Conservation (phyloP, 2,113 vertebrate genomes). For the Cyprinus carpio region DNA sequence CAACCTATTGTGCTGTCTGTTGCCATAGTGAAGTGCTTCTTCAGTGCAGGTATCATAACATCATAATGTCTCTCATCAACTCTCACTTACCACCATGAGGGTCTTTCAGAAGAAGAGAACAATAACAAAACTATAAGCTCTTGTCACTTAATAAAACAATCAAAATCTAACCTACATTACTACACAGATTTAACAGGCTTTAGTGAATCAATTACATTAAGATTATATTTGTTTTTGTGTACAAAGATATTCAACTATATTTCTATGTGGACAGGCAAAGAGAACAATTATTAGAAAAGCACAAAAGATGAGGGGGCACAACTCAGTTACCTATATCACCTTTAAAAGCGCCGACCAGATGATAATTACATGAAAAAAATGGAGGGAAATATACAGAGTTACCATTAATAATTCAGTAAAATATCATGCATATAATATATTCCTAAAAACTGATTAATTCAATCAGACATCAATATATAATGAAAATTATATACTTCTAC, state of each 20-base stretch:
- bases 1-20: slow-evolving; percentile 55
- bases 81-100: slow-evolving; percentile 71
- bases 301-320: slow-evolving; percentile 21
- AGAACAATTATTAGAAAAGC: background rate
- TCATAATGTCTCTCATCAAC: slow-evolving; percentile 44
- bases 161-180: background rate
- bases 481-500: background rate
- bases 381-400: slow-evolving; percentile 54
- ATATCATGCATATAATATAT: background rate
- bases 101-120: slow-evolving; percentile 65
- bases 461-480: background rate
- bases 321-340: slow-evolving; percentile 69
- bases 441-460: background rate
- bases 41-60: slow-evolving; percentile 59
- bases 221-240: background rate
- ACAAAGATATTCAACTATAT: background rate
- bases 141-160: background rate
- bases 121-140: slow-evolving; percentile 51
- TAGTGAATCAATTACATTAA: background rate
- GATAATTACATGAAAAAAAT: slow-evolving; percentile 56
- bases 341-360: slow-evolving; percentile 61
- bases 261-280: slow-evolving; percentile 5
- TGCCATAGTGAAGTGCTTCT: slow-evolving; percentile 50
- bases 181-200: background rate
- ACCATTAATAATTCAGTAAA: slow-evolving; percentile 32